phyloP scores from a whole-genome alignment of 1,140 invertebrate species.

The Calliopsis andreniformis region DNA sequence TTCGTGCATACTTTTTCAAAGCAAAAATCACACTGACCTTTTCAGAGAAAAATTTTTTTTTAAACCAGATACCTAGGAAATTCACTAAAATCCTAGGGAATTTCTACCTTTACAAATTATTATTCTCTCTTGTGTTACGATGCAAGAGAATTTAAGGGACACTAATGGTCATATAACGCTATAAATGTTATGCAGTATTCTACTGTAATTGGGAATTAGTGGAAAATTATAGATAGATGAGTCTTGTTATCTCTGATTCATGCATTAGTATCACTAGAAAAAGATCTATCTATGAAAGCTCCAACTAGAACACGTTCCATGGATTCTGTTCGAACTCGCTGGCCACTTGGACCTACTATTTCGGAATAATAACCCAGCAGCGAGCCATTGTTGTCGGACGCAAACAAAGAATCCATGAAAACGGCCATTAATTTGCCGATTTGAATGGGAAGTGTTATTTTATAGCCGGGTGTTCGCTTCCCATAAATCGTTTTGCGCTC shows the following conservation, averaged over 20 bases:
- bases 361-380: conserved; percentile 71
- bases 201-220: background rate
- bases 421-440: conserved; percentile 77
- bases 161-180: no score
- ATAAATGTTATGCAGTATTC: no score
- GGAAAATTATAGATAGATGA: background rate
- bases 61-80: no score
- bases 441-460: conserved; percentile 78
- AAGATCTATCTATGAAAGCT: background rate
- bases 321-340: conserved; percentile 5
- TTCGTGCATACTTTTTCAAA: no score
- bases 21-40: no score
- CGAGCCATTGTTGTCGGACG: conserved; percentile 65
- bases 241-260: conserved; percentile 7
- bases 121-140: no score
- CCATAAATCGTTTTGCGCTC: conserved; percentile 68
- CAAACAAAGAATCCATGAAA: conserved; percentile 76
- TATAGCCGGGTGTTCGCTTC: conserved; percentile 71
- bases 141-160: no score
- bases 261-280: background rate
- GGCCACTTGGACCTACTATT: conserved; percentile 54
- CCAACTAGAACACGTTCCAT: background rate
- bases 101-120: no score
- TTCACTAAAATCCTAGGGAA: no score
- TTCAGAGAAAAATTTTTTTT: no score